A percentile compares a stretch with the other conserved stretches of the same genome.
Conservation (phyloP, 2,113 vertebrate species). For the Melanerpes aurifrons region DNA sequence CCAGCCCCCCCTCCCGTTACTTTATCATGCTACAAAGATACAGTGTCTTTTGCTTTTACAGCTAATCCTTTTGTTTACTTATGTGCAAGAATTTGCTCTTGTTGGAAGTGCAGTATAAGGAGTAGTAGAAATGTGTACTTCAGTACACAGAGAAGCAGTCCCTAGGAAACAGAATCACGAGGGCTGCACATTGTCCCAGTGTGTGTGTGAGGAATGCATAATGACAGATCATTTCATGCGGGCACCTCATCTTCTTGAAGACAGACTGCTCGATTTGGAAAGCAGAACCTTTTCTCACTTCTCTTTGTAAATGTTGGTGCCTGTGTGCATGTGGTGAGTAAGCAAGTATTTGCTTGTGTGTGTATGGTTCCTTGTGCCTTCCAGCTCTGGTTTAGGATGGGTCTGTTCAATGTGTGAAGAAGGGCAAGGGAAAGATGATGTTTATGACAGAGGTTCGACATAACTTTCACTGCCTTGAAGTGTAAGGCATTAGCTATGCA, state of each 20-base stretch:
- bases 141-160: background rate
- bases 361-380: background rate
- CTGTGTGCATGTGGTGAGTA: accelerated
- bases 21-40: background rate
- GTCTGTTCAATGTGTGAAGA: background rate
- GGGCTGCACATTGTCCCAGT: background rate
- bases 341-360: background rate
- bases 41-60: background rate
- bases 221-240: background rate
- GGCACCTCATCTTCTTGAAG: background rate
- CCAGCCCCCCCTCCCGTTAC: background rate
- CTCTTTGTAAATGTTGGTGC: background rate
- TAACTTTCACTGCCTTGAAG: background rate
- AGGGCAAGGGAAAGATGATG: background rate
- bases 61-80: background rate
- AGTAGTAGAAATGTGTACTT: background rate
- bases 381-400: background rate
- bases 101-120: background rate
- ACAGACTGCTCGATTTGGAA: background rate
- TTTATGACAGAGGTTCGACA: background rate
- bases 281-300: background rate
- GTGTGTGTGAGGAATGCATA: background rate
- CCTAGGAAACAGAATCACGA: background rate
- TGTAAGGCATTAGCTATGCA: background rate
- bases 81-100: background rate